Base-by-base conservation (phyloP, 1,140 invertebrate species). In the Microplitis mediator region DNA sequence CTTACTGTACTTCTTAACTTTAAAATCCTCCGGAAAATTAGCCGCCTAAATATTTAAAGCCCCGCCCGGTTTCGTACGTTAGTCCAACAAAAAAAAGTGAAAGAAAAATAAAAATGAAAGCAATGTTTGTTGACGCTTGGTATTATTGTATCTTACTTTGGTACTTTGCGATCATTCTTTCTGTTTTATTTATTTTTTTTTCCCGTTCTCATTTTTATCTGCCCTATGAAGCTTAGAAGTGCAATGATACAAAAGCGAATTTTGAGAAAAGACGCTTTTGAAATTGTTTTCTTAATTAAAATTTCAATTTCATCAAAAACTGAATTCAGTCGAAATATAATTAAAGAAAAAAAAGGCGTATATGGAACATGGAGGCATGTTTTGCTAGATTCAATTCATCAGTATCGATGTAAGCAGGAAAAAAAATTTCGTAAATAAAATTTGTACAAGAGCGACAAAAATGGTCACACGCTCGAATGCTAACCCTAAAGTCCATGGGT, bases 31-130 rank as follows among this genome's bases (percentile, higher is more conserved):
- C 78, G 75, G 81, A 82, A 85, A 85, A 86, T 86, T 85, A 86
- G 84, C 84, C 80, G 77, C 72, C 83, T 85, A 85, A 86, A 86
- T 86, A 83, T 84, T 85, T 86, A 82, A 86, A 78, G 80, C 74
- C 56, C 16, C 35, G 23, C 45, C 32, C 51, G 13, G 56, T 39
- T 62, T 63, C 60, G 36, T 58, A 8, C 32, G n/a, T 34, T 69
- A 36, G 58, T 45, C 69, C 62, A 71, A 71, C 60, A 71, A 14
- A 71, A 71, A n/a, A 50, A 69, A 39, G 54, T 31, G 13, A 67
- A 69, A 64, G 54, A 50, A 34, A 3, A 16, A 60, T 34, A 36
- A 35, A 64, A 39, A 52, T 56, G 50, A 14, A 63, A 50, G 4
- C 35, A 54, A 73, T 67, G 60, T 8, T 39, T 60, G 35, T 61